phyloP scores from a whole-genome alignment of 2,797 vertebrate genomes.

The Centroberyx gerrardi region DNA sequence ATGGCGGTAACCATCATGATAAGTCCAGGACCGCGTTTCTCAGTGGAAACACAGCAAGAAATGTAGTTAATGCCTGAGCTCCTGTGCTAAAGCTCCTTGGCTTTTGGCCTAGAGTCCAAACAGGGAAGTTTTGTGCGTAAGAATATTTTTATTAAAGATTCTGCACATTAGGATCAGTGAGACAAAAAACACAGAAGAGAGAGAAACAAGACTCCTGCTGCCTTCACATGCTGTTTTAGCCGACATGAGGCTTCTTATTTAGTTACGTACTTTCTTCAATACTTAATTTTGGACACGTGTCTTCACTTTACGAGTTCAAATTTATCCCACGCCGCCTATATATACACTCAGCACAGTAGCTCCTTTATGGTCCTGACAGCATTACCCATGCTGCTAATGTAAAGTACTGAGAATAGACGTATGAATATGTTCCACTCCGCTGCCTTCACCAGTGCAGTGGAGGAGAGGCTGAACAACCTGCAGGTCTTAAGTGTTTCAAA shows the following conservation, averaged over 20 bases:
- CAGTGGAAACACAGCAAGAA: no score
- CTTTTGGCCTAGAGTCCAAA: no score
- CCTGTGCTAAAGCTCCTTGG: no score
- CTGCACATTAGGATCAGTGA: no score
- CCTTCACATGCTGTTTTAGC: not conserved
- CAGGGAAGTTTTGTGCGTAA: no score
- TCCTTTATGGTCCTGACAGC: not conserved
- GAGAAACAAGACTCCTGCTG: not conserved
- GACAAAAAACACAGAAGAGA: no score
- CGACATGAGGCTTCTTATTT: not conserved
- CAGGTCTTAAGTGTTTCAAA: conserved; percentile 15
- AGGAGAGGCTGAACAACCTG: not conserved
- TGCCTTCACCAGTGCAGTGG: conserved; percentile 20
- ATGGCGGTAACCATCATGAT: no score
- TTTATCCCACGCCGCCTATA: not conserved
- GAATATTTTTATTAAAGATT: no score
- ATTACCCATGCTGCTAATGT: no score
- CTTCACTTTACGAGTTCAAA: not conserved
- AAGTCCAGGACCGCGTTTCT: no score
- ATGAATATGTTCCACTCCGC: conserved; percentile 21
- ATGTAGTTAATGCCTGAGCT: no score
- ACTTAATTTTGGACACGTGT: not conserved
- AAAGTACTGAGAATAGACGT: conserved; percentile 26
- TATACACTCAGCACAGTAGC: not conserved
- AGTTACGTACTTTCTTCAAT: not conserved